phyloP scores from a whole-genome alignment of 2,888 invertebrate species.

The Brachyopa scutellaris region DNA sequence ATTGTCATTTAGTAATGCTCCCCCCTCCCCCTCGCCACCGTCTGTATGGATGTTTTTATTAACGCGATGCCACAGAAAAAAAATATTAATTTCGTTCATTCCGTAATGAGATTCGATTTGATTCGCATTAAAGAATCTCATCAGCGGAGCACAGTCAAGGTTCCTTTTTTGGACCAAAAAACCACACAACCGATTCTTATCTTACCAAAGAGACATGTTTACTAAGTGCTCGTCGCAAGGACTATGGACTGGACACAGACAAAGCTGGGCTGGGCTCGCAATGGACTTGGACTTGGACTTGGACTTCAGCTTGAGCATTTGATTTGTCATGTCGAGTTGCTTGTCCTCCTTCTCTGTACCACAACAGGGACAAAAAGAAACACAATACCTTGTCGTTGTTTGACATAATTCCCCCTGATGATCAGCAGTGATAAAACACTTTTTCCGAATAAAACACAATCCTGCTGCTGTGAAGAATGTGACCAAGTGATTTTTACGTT shows the following conservation, averaged over 20 bases:
- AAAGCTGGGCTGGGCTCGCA: neutral
- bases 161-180: constrained; percentile 30
- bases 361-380: constrained; percentile 64
- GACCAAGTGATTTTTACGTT: constrained; percentile 38
- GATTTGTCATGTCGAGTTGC: constrained; percentile 56
- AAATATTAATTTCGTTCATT: constrained; percentile 63
- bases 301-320: constrained; percentile 13
- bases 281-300: neutral
- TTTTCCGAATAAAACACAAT: constrained; percentile 57
- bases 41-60: constrained; percentile 67
- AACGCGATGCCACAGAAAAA: constrained; percentile 9
- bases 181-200: constrained; percentile 57
- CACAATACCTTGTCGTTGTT: constrained; percentile 78
- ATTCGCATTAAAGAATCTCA: constrained; percentile 53
- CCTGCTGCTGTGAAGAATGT: constrained; percentile 36
- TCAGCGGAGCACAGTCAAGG: neutral
- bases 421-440: constrained; percentile 79
- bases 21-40: constrained; percentile 25
- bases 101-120: constrained; percentile 67
- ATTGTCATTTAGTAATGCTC: constrained; percentile 71
- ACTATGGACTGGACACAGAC: neutral
- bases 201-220: constrained; percentile 47
- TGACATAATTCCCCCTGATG: constrained; percentile 81
- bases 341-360: too few relatives aligned
- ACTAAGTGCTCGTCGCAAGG: constrained; percentile 33